phyloP scores from a whole-genome alignment of 2,888 invertebrate species.

The Agonopterix subpropinquella region DNA sequence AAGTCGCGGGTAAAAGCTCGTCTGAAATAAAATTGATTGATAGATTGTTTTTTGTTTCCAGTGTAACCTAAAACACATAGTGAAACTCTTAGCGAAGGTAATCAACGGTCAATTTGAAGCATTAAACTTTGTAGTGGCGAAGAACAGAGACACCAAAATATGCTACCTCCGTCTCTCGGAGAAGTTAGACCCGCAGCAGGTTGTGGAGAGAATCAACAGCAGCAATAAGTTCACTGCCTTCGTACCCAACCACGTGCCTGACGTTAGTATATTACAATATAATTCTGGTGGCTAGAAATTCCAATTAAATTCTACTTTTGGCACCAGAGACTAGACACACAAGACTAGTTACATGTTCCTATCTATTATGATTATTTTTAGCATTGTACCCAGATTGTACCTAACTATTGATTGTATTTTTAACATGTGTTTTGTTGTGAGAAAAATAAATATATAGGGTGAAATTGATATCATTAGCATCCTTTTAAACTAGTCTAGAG shows the following conservation, averaged over 20 bases:
- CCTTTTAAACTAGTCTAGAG: too few species aligned
- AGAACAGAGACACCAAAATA: slow-evolving; percentile 10
- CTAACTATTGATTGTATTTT: too few species aligned
- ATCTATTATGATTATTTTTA: too few species aligned
- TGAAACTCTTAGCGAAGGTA: slow-evolving; percentile 19
- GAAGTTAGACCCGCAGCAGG: slow-evolving; percentile 28
- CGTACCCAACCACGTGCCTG: slow-evolving; percentile 32
- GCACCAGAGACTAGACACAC: too few species aligned
- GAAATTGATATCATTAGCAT: too few species aligned
- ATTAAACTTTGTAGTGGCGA: slow-evolving; percentile 22
- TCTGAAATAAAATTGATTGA: neutral
- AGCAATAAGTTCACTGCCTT: slow-evolving; percentile 19
- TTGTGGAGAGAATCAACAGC: slow-evolving; percentile 26
- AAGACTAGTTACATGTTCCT: too few species aligned
- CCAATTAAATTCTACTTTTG: too few species aligned
- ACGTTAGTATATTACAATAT: slow-evolving; percentile 31
- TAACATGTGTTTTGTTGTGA: too few species aligned
- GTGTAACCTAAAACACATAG: slow-evolving; percentile 19
- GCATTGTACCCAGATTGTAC: too few species aligned
- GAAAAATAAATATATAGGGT: too few species aligned
- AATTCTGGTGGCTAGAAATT: neutral
- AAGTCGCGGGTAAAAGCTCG: too few species aligned
- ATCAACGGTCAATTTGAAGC: slow-evolving; percentile 35
- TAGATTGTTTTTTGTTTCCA: slow-evolving; percentile 20
- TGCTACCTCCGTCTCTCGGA: slow-evolving; percentile 38